Evolutionary conservation across 2,797 vertebrate genomes (phyloP).

Genomic region (Falco biarmicus): DNA sequence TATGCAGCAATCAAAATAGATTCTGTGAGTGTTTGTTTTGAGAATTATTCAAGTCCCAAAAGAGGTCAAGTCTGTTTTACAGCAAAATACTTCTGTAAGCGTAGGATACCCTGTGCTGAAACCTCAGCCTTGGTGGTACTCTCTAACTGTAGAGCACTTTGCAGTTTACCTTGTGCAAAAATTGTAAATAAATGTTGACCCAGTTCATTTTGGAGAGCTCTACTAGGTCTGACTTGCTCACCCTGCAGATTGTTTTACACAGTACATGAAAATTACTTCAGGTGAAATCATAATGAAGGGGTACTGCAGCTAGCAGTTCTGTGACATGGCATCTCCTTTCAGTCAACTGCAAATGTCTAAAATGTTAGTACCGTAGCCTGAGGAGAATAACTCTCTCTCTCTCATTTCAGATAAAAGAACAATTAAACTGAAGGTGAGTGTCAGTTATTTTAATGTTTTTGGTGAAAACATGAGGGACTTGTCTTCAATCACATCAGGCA

Average conservation of each 20-base stretch:
- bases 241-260: not conserved
- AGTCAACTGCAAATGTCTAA: not conserved
- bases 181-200: not conserved
- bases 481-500: not conserved
- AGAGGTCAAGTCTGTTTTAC: not conserved
- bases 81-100: not conserved
- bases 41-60: not conserved
- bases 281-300: not conserved
- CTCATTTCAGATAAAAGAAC: conserved; percentile 88
- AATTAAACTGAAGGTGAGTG: conserved; percentile 91
- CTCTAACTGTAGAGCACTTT: not conserved
- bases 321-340: not conserved
- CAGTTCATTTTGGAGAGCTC: not conserved
- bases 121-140: not conserved
- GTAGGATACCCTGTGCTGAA: not conserved
- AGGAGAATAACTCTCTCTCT: not conserved
- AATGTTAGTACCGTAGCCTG: not conserved
- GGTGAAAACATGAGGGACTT: not conserved
- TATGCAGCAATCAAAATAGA: not conserved
- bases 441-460: not conserved
- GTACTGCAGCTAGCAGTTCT: not conserved
- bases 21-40: not conserved
- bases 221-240: not conserved
- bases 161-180: not conserved
- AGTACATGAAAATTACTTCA: not conserved